Evolutionary conservation across 2,888 invertebrate genomes (phyloP).

Genomic region (Chrysomela aeneicollis): DNA sequence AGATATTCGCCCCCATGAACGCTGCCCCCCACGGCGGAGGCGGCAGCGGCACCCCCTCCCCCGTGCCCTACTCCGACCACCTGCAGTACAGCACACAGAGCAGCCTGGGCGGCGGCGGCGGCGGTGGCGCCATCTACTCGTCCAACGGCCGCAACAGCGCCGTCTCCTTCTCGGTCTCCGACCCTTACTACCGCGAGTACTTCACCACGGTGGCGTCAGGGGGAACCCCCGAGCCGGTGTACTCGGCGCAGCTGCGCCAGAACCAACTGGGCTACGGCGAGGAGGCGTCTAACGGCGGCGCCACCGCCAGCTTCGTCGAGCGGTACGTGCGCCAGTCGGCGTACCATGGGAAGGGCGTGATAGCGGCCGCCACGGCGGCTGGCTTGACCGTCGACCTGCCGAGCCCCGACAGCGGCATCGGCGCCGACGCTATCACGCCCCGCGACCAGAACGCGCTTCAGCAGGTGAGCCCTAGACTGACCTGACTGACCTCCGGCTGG

Average conservation of each 20-base stretch:
- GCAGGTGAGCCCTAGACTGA: constrained; percentile 73
- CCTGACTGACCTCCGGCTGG: constrained; percentile 27
- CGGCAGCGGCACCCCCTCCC: constrained; percentile 70
- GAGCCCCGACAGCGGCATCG: constrained; percentile 95
- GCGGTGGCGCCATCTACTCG: constrained; percentile 62
- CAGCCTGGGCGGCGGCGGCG: constrained; percentile 59
- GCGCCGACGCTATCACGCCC: constrained; percentile 91
- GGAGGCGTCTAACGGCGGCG: constrained; percentile 64
- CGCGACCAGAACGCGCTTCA: constrained; percentile 88
- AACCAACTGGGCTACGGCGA: constrained; percentile 67
- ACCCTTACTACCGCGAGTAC: constrained; percentile 84
- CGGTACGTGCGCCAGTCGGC: constrained; percentile 71
- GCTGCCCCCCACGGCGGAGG: constrained; percentile 58
- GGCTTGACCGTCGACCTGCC: constrained; percentile 93
- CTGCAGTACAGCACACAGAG: constrained; percentile 55
- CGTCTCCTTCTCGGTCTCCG: constrained; percentile 70
- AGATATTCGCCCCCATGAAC: constrained; percentile 72
- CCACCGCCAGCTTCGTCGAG: constrained; percentile 72
- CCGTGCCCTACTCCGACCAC: constrained; percentile 64
- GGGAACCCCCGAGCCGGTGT: constrained; percentile 66
- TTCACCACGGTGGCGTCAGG: constrained; percentile 70
- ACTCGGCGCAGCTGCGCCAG: constrained; percentile 59
- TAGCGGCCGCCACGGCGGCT: constrained; percentile 77
- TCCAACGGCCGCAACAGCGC: constrained; percentile 59
- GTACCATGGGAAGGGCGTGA: constrained; percentile 77